Conservation (phyloP, 2,888 invertebrate genomes). For the Entomobrya proxima region DNA sequence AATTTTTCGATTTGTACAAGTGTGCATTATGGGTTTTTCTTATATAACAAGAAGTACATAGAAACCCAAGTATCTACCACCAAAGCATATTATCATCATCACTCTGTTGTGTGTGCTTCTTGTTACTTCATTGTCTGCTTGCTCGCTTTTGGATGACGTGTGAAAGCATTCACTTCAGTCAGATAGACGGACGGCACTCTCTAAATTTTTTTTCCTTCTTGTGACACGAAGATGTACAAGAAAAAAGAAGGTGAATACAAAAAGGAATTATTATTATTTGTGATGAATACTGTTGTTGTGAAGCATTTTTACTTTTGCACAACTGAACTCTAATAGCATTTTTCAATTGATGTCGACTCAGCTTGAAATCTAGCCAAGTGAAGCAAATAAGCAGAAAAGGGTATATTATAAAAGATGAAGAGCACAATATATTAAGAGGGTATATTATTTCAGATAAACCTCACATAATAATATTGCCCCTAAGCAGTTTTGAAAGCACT, state of each 20-base stretch:
- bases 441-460: background rate
- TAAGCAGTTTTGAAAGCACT: slow-evolving; percentile 28
- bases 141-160: slow-evolving; percentile 67
- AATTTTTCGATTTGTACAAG: background rate
- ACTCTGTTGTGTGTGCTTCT: background rate
- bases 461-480: slow-evolving; percentile 25
- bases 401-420: background rate
- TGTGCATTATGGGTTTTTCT: background rate
- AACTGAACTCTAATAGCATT: slow-evolving; percentile 67
- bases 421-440: background rate
- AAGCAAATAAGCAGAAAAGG: slow-evolving; percentile 45
- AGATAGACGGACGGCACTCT: slow-evolving; percentile 23
- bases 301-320: slow-evolving; percentile 68
- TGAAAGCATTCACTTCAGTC: slow-evolving; percentile 54
- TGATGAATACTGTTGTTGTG: slow-evolving; percentile 64
- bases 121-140: slow-evolving; percentile 54
- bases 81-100: background rate
- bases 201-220: slow-evolving; percentile 20
- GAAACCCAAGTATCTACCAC: background rate
- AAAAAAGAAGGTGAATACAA: slow-evolving; percentile 40
- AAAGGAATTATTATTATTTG: slow-evolving; percentile 29
- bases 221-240: slow-evolving; percentile 46
- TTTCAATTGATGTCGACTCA: slow-evolving; percentile 58
- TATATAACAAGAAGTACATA: slow-evolving; percentile 8
- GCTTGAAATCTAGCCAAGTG: slow-evolving; percentile 67